A percentile compares a stretch with the other conserved stretches of the same genome.
Evolutionary conservation across 2,113 vertebrate genomes (phyloP).

Genomic region (Megaceryle maxima): DNA sequence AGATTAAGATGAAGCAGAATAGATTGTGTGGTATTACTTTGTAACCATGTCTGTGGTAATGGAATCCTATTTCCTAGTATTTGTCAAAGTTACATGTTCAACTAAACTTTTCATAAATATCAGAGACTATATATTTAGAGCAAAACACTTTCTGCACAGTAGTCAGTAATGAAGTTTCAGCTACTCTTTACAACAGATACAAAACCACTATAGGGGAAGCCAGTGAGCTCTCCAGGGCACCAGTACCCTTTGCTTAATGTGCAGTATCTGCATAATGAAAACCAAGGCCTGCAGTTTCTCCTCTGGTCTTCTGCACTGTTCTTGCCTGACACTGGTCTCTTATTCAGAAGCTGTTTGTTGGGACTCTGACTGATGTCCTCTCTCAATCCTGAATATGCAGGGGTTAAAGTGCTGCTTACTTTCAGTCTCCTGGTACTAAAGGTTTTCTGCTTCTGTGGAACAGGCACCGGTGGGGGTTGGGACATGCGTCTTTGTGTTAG

Average conservation of each 20-base stretch:
- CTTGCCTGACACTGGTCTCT: not conserved
- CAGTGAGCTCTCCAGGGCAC: not conserved
- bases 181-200: not conserved
- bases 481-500: not conserved
- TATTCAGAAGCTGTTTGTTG: not conserved
- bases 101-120: not conserved
- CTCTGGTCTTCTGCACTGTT: not conserved
- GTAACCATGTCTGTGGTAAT: not conserved
- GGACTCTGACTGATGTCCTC: fast-evolving
- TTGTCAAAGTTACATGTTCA: not conserved
- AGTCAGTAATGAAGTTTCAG: not conserved
- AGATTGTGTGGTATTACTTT: not conserved
- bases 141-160: not conserved
- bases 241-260: not conserved
- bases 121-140: not conserved
- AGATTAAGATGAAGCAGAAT: not conserved
- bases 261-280: not conserved
- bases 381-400: not conserved
- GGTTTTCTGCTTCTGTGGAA: not conserved
- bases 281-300: not conserved
- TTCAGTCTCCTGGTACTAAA: not conserved
- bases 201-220: not conserved
- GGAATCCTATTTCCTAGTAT: not conserved
- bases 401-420: not conserved
- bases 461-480: not conserved